These are phyloP conservation scores for Ormyrus pomaceus DNA, from an alignment of 2,888 invertebrate species.

Conservation along the genomic window DNA sequence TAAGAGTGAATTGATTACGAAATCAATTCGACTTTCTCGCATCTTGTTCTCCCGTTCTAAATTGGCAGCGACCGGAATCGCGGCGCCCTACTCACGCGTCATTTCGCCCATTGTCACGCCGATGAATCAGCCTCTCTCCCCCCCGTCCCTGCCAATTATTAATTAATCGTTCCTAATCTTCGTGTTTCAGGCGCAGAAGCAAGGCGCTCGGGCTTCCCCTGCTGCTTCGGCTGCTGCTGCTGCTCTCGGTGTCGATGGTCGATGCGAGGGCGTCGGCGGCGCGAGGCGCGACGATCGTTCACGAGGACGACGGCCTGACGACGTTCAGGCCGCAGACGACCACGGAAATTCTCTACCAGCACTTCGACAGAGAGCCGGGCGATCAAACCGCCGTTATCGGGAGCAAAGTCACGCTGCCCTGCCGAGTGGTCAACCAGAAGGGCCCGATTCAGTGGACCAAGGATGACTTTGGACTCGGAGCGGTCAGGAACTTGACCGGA, in stretches of 20 bases:
- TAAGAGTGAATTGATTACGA: too few relatives aligned
- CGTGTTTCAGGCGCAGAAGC: conserved; percentile 51
- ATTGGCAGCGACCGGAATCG: too few relatives aligned
- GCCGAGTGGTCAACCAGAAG: conserved; percentile 90
- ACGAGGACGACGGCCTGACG: conserved; percentile 60
- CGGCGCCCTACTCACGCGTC: too few relatives aligned
- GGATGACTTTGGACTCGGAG: conserved; percentile 96
- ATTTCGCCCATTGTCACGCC: too few relatives aligned
- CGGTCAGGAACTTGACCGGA: conserved; percentile 91
- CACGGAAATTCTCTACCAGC: conserved; percentile 79
- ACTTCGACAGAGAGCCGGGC: conserved; percentile 94
- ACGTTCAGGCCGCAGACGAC: conserved; percentile 68
- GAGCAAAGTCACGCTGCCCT: conserved; percentile 91
- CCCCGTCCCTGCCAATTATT: too few relatives aligned
- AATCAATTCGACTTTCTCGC: too few relatives aligned
- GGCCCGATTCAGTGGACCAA: conserved; percentile 98
- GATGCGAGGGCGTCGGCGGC: conserved; percentile 59
- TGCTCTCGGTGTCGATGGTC: not conserved
- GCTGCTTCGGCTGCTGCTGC: conserved; percentile 29
- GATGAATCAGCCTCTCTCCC: too few relatives aligned
- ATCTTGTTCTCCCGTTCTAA: too few relatives aligned
- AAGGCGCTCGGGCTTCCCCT: not conserved
- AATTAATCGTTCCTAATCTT: conserved; percentile 4
- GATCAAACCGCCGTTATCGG: conserved; percentile 94
- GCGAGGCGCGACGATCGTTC: conserved; percentile 11